Evolutionary conservation across 1,140 invertebrate species (phyloP), one percentile per base, ranked within the genome.

Genomic region (Conus betulinus): DNA sequence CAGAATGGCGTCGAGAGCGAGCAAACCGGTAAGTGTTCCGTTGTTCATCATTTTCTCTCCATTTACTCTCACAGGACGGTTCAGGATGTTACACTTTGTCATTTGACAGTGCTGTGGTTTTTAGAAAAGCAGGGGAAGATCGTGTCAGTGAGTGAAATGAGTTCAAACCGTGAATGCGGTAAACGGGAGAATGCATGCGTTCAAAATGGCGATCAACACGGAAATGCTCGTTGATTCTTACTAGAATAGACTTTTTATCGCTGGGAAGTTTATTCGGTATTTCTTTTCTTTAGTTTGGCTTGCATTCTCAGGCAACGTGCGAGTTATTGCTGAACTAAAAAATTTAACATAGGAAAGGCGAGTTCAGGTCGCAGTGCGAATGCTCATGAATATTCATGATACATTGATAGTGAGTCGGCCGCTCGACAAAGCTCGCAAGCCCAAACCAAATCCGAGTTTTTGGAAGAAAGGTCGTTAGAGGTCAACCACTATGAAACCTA

Each of bases 161-260:
- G 53, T 6, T 84, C 13, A 53, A 84, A 63, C 67, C 6, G 67
- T 13, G 67, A 71, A 71, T 23, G 67, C 20, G 11, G 67, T 71
- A 71, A 71, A 60, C 67, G 11, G 82, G 82, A 51, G 52, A 84
- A 57, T 84, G 82, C 82, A 84, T 53, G 53, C 82, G 17, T 84
- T 84, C 82, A 84, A 84, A 84, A 84, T 84, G 82, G 82, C 82
- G 82, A 13, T 60, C 23, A 63, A 84, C 82, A 84, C 82, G 82
- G 82, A 84, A 84, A n/a, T 84, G 39, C 55, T 20, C 53, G 82
- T 81, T 81, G 15, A 10, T 13, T 81, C 53, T 20, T 53, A 8
- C 51, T 5, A 53, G 17, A 23, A 53, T 81, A 23, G 11, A 51
- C 79, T 52, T 53, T 51, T 53, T 81, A 53, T 55, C 51, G 51